Percentiles rank a stretch among this genome's conserved stretches.
Evolutionary conservation across 1,140 invertebrate genomes (phyloP).

Genomic region (Drosophila kepulauana): DNA sequence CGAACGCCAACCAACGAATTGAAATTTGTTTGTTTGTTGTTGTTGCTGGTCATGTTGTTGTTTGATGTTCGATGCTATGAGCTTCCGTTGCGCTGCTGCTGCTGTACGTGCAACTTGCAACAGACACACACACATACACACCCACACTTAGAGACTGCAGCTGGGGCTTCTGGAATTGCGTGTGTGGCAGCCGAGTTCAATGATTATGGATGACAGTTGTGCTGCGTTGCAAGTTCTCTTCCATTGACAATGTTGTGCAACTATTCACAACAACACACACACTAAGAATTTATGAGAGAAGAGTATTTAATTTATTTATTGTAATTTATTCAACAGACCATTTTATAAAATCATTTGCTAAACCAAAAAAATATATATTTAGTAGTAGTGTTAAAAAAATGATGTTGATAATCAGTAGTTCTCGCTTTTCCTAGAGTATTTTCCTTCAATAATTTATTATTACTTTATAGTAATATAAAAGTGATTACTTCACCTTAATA

Average conservation of each 20-base stretch:
- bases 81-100: constrained; percentile 35
- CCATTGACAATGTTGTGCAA: neutral
- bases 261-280: neutral
- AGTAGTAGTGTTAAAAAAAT: too few species aligned
- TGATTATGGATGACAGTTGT: neutral
- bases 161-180: neutral
- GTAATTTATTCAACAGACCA: too few species aligned
- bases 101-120: constrained; percentile 54
- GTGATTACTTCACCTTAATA: too few species aligned
- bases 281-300: too few species aligned
- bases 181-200: neutral
- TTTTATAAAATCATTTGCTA: too few species aligned
- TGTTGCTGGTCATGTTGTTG: constrained; percentile 61
- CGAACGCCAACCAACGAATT: constrained; percentile 65
- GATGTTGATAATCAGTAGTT: too few species aligned
- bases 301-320: too few species aligned
- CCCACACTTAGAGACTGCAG: neutral
- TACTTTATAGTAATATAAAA: too few species aligned
- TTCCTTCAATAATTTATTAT: too few species aligned
- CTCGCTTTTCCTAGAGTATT: too few species aligned
- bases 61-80: constrained; percentile 76
- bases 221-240: neutral
- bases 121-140: neutral
- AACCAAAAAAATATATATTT: too few species aligned
- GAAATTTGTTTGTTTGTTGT: constrained; percentile 68